Evolutionary conservation across 2,888 invertebrate species (phyloP), one percentile per base, ranked within the genome.

Genomic region (Idaea dimidiata): DNA sequence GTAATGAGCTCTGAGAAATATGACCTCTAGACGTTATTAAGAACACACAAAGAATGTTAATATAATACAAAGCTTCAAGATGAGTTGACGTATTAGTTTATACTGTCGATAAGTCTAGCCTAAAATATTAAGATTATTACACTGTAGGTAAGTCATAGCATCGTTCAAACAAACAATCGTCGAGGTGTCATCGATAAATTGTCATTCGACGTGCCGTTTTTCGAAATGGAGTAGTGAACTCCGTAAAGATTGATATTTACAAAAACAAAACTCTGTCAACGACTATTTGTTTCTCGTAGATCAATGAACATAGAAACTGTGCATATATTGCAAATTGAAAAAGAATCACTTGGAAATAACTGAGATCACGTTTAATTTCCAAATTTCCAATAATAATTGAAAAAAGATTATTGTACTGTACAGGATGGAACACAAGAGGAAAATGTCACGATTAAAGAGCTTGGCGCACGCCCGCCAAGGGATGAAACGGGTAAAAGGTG

Each of bases 371-470:
- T 79, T 82, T 80, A 81, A 83, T 85, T 83, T 80, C 73, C 66
- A 74, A 82, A 82, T 81, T 82, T 82, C 72, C 68, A 79, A 74
- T 24, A 24, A 24, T 24, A 24, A 24, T 74, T 76, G 76, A 79
- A 77, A 72, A 81, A 81, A 81, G 82, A 85, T 83, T 86, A 86
- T 84, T 86, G 84, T 87, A 86, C 83, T 83, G 82, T 72, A 72
- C 82, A 80, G 79, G 76, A 78, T n/a, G 79, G 72, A 78, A 78
- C 73, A 43, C 10, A 81, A 86, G 82, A 83, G 81, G 86, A 86
- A 88, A 89, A 88, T 86, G 86, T 87, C 85, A 85, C 86, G 83
- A 87, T 87, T 84, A 81, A 85, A 80, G 80, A 76, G 77, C 72
- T 74, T 14, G 43, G 43, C 43, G 43, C 43, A 70, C 70, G 43